These are phyloP conservation scores for Cyprinodon tularosa DNA, from an alignment of 2,113 vertebrate species.

Conservation along the genomic window DNA sequence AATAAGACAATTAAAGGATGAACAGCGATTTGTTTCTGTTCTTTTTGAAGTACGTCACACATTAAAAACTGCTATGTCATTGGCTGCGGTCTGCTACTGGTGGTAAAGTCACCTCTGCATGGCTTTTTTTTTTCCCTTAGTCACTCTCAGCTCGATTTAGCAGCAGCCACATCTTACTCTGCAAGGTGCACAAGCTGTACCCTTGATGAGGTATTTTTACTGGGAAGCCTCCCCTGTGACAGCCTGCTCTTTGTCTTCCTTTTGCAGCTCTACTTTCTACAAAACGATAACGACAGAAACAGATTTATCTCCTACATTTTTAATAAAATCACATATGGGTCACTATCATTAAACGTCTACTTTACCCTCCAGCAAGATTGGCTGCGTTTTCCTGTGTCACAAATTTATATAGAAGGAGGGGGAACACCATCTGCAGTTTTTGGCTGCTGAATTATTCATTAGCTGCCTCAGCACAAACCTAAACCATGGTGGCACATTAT, in stretches of 20 bases:
- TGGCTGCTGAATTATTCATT: conserved; percentile 73
- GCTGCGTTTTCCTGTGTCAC: conserved; percentile 35
- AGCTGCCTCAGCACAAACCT: conserved; percentile 67
- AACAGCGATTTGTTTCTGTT: background rate
- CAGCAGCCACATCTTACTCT: conserved; percentile 63
- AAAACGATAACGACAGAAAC: conserved; percentile 15
- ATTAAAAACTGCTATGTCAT: conserved; percentile 61
- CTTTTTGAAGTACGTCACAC: background rate
- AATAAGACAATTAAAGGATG: background rate
- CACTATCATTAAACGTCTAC: background rate
- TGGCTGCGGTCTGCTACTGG: conserved; percentile 32
- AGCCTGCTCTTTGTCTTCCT: conserved; percentile 29
- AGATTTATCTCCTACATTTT: background rate
- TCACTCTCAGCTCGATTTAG: conserved; percentile 64
- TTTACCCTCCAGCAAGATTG: conserved; percentile 17
- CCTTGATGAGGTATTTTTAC: conserved; percentile 65
- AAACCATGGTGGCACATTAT: conserved; percentile 30
- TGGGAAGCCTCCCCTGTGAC: conserved; percentile 46
- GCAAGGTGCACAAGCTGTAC: conserved; percentile 65
- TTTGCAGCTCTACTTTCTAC: conserved; percentile 10
- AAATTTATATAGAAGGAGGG: conserved; percentile 28
- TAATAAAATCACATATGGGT: background rate
- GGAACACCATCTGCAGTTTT: conserved; percentile 48
- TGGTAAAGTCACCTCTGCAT: conserved; percentile 65
- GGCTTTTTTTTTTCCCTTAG: conserved; percentile 61